A percentile compares a stretch with the other conserved stretches of the same genome.
phyloP scores from a whole-genome alignment of 2,888 invertebrate genomes.

The Agrilus biguttatus region DNA sequence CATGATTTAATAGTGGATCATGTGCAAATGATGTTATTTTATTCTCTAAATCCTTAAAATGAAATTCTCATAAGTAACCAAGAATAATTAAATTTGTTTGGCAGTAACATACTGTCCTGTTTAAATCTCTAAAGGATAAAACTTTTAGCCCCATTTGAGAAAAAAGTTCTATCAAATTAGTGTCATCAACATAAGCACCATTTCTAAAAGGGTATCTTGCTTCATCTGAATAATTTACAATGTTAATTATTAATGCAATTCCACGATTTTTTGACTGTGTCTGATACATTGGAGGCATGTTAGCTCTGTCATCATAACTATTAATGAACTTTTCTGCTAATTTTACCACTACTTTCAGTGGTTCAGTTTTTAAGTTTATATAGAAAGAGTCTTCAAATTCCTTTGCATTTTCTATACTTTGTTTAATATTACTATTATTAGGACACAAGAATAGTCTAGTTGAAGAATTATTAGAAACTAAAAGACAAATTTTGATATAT shows the following conservation, averaged over 20 bases:
- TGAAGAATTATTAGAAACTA: not conserved
- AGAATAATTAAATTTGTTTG: not conserved
- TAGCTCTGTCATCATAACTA: slow-evolving; percentile 25
- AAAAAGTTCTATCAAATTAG: slow-evolving; percentile 44
- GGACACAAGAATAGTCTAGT: not conserved
- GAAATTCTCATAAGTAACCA: slow-evolving; percentile 1
- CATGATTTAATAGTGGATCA: slow-evolving; percentile 26
- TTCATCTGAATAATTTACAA: slow-evolving; percentile 35
- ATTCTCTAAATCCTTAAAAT: slow-evolving; percentile 28
- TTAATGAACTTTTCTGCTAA: slow-evolving; percentile 27
- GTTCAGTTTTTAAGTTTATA: slow-evolving; percentile 14
- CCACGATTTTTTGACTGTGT: slow-evolving; percentile 44
- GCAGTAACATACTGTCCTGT: slow-evolving; percentile 22
- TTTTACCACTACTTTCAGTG: slow-evolving; percentile 21
- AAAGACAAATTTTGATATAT: not conserved
- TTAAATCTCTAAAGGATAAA: slow-evolving; percentile 29
- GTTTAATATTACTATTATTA: not conserved
- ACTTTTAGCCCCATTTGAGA: slow-evolving; percentile 41
- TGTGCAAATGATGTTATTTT: slow-evolving; percentile 32
- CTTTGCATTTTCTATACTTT: not conserved
- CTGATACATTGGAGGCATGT: slow-evolving; percentile 31
- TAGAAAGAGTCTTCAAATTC: slow-evolving; percentile 11
- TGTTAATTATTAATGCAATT: slow-evolving; percentile 45
- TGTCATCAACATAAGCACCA: slow-evolving; percentile 43
- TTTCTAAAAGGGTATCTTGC: slow-evolving; percentile 28